Percentiles rank a stretch among this genome's conserved stretches.
phyloP scores from a whole-genome alignment of 2,797 vertebrate genomes.

The Rhabdophis nuchalis region DNA sequence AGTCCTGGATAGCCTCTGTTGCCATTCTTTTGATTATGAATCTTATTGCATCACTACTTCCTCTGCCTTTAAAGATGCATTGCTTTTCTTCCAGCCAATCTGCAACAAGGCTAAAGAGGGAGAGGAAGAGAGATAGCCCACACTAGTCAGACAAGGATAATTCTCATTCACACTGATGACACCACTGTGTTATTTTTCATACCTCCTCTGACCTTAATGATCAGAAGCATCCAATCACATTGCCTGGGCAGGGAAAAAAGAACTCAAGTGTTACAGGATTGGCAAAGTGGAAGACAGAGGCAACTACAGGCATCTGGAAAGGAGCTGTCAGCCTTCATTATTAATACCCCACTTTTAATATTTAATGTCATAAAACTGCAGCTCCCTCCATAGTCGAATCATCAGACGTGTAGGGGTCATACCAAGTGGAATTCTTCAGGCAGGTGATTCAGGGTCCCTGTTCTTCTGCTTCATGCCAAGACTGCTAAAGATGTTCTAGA shows the following conservation, averaged over 20 bases:
- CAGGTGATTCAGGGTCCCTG: conserved; percentile 55
- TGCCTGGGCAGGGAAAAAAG: conserved; percentile 55
- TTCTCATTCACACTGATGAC: conserved; percentile 73
- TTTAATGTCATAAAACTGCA: conserved; percentile 83
- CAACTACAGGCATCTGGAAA: conserved; percentile 67
- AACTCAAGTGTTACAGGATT: conserved; percentile 62
- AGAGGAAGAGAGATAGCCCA: conserved; percentile 68
- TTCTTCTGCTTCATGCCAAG: conserved; percentile 48
- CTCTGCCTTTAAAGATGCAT: conserved; percentile 64
- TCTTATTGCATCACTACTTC: conserved; percentile 45
- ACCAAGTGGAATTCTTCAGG: conserved; percentile 63
- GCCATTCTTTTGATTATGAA: conserved; percentile 45
- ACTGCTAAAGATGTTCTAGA: conserved; percentile 60
- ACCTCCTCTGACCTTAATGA: conserved; percentile 79
- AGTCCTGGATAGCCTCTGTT: conserved; percentile 3
- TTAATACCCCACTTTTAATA: conserved; percentile 81
- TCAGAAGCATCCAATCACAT: conserved; percentile 72
- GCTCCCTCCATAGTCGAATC: conserved; percentile 66
- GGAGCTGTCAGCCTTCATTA: conserved; percentile 81
- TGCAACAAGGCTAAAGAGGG: conserved; percentile 76
- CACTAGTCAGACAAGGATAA: conserved; percentile 65
- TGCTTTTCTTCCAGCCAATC: conserved; percentile 76
- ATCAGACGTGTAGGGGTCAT: conserved; percentile 70
- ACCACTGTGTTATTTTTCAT: conserved; percentile 80
- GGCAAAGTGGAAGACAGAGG: conserved; percentile 60